Evolutionary conservation across 2,888 invertebrate species (phyloP).

Genomic region (Cephus runcator): DNA sequence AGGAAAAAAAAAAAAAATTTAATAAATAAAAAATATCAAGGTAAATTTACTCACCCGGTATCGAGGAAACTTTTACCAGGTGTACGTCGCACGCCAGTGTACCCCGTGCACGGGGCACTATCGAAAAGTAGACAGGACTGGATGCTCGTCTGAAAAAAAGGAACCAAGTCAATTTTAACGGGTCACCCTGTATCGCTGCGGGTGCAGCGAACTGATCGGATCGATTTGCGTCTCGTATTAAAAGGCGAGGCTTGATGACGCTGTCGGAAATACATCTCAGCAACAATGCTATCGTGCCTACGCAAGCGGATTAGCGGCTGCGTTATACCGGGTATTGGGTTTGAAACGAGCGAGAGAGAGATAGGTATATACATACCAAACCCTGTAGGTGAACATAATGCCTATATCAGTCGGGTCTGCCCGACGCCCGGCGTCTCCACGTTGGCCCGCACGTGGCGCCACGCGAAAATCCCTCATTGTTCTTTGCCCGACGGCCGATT

Average conservation of each 20-base stretch:
- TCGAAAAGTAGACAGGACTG: too few relatives aligned
- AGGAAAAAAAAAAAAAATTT: neutral
- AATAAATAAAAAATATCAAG: neutral
- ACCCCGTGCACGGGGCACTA: too few relatives aligned
- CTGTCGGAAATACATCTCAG: conserved; percentile 23
- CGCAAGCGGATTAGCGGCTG: conserved; percentile 29
- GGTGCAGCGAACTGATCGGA: conserved; percentile 10
- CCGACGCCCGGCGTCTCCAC: conserved; percentile 3
- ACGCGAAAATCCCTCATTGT: neutral
- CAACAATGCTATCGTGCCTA: conserved; percentile 31
- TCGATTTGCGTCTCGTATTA: conserved; percentile 7
- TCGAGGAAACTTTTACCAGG: too few relatives aligned
- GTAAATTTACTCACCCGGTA: too few relatives aligned
- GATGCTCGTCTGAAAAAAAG: too few relatives aligned
- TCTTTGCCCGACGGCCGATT: neutral
- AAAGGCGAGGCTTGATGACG: conserved; percentile 17
- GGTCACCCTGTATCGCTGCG: neutral
- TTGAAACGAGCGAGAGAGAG: neutral
- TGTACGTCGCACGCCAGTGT: neutral
- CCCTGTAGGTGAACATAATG: conserved; percentile 1
- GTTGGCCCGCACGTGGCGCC: neutral
- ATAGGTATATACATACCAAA: neutral
- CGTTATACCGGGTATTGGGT: conserved; percentile 9
- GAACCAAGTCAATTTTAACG: neutral
- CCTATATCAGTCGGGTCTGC: neutral